Evolutionary conservation across 2,797 vertebrate species (phyloP).

Genomic region (Mallotus villosus): DNA sequence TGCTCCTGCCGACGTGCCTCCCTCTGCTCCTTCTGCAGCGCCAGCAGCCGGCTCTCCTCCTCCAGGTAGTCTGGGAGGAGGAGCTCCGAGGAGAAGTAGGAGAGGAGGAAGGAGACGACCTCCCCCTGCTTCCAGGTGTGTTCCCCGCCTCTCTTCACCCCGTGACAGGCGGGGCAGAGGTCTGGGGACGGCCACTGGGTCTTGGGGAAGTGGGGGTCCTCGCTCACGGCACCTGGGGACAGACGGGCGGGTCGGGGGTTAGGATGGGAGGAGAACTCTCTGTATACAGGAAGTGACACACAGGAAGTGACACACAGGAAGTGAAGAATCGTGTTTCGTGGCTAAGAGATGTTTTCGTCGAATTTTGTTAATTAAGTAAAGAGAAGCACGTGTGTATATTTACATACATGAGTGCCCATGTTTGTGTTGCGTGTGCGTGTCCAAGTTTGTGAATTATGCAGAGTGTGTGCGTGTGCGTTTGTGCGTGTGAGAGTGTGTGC

Average conservation of each 20-base stretch:
- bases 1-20: neutral
- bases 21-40: slow-evolving; percentile 47
- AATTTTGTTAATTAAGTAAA: no score
- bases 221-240: slow-evolving; percentile 78
- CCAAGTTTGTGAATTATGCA: neutral
- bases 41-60: slow-evolving; percentile 44
- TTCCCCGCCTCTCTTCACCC: slow-evolving; percentile 54
- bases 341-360: no score
- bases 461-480: slow-evolving; percentile 53
- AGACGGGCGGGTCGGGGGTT: neutral
- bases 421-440: slow-evolving; percentile 2
- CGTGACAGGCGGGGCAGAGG: slow-evolving; percentile 81
- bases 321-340: no score
- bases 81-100: slow-evolving; percentile 72
- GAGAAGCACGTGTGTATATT: slow-evolving; percentile 10
- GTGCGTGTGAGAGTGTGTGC: slow-evolving; percentile 34
- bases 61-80: slow-evolving; percentile 70
- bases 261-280: neutral
- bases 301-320: no score
- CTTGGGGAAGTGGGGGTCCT: slow-evolving; percentile 92
- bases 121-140: slow-evolving; percentile 75
- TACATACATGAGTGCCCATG: neutral
- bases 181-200: slow-evolving; percentile 86
- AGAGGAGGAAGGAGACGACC: slow-evolving; percentile 78
- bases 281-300: no score